Conservation (phyloP, 2,113 vertebrate genomes). For the Ameiurus melas region DNA sequence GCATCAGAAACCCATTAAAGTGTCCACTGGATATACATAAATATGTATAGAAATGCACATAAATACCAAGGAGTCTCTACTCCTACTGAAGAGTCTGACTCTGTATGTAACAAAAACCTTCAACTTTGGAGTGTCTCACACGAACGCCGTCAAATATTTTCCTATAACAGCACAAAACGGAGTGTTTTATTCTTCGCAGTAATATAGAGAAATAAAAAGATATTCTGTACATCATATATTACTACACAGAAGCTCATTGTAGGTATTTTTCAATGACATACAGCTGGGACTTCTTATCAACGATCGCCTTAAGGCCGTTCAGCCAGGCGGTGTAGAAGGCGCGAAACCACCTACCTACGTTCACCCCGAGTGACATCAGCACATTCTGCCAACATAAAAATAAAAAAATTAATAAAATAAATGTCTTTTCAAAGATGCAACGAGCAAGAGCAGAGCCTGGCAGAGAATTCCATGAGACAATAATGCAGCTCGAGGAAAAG, state of each 20-base stretch:
- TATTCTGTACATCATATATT: background rate
- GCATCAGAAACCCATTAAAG: background rate
- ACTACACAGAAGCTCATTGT: background rate
- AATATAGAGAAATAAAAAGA: background rate
- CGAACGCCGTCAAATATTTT: background rate
- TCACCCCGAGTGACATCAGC: slow-evolving; percentile 8
- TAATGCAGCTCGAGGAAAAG: slow-evolving; percentile 3
- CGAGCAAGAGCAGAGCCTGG: background rate
- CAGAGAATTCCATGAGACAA: background rate
- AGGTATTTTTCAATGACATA: background rate
- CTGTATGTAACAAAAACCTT: background rate
- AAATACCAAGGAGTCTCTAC: background rate
- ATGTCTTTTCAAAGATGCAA: background rate
- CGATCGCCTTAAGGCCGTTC: background rate
- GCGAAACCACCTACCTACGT: background rate
- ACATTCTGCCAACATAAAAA: slow-evolving; percentile 6
- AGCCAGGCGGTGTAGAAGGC: background rate
- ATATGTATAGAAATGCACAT: background rate
- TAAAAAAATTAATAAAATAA: background rate
- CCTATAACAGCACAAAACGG: background rate
- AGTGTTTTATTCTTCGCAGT: background rate
- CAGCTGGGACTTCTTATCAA: slow-evolving; percentile 14
- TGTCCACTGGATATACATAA: background rate
- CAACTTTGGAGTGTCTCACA: background rate
- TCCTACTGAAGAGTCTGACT: background rate